These are phyloP conservation scores for Chelonoidis abingdonii DNA, from an alignment of 2,113 vertebrate genomes.

Conservation along the genomic window DNA sequence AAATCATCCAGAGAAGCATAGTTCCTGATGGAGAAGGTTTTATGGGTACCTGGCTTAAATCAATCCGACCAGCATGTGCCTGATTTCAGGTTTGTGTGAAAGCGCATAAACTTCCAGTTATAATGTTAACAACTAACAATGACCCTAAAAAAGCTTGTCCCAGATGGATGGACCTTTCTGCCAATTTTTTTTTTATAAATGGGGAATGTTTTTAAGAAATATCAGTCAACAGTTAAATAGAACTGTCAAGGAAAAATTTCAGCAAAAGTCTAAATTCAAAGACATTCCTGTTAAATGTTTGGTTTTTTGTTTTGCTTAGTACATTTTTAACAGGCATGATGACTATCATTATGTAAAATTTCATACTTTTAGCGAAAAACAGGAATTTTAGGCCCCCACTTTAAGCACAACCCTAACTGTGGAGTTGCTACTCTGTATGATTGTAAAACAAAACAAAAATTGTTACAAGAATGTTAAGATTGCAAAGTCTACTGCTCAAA, in stretches of 20 bases:
- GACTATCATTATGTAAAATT: neutral
- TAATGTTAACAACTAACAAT: neutral
- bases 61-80: rapidly evolving
- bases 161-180: neutral
- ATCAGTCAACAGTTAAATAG: neutral
- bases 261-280: neutral
- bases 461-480: neutral
- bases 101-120: neutral
- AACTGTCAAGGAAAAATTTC: neutral
- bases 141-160: neutral
- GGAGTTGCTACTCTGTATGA: neutral
- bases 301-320: too few relatives aligned
- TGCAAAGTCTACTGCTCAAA: neutral
- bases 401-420: too few relatives aligned
- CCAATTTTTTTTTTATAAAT: neutral
- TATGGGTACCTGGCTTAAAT: too few relatives aligned
- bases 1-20: neutral
- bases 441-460: neutral
- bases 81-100: neutral
- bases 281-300: neutral
- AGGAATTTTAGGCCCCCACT: neutral
- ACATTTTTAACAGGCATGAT: neutral
- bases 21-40: neutral
- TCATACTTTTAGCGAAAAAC: neutral
- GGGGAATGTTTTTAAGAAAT: neutral